Evolutionary conservation across 2,113 vertebrate genomes (phyloP).

Genomic region (Barbus barbus): DNA sequence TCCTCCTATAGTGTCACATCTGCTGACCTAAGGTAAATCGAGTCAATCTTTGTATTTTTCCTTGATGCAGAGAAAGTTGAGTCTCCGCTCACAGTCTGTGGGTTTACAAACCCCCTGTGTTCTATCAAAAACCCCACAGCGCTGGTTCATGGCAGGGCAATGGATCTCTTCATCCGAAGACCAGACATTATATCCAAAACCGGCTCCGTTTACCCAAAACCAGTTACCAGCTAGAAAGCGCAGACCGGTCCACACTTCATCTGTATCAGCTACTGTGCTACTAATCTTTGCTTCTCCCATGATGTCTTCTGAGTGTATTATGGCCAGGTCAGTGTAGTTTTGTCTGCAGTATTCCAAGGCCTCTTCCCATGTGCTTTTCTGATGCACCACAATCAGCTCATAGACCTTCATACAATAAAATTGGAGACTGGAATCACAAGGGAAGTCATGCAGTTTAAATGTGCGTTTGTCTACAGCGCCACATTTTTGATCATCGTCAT

Average conservation of each 20-base stretch:
- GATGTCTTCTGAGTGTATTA: not conserved
- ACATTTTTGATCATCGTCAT: not conserved
- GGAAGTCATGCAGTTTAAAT: rapidly evolving
- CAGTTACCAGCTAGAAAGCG: conserved; percentile 1
- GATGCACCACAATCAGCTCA: conserved; percentile 7
- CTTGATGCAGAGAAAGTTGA: conserved; percentile 29
- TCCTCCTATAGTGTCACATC: not conserved
- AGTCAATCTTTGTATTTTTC: not conserved
- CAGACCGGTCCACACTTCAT: not conserved
- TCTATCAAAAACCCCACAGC: conserved; percentile 14
- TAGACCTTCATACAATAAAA: conserved; percentile 25
- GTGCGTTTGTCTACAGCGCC: rapidly evolving
- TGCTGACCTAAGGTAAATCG: not conserved
- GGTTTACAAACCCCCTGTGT: not conserved
- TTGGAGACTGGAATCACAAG: rapidly evolving
- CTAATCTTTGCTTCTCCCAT: not conserved
- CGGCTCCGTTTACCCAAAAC: conserved; percentile 31
- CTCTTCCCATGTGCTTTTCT: conserved; percentile 39
- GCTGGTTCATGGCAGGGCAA: conserved; percentile 8
- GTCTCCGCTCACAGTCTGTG: conserved; percentile 29
- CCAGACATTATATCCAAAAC: not conserved
- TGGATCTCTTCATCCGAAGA: not conserved
- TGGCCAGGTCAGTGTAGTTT: conserved; percentile 22
- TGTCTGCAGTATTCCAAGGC: conserved; percentile 24
- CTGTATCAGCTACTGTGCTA: not conserved